Base-by-base conservation (phyloP, 92 coral and sea anemone genomes). In the Heliopora coerulea region DNA sequence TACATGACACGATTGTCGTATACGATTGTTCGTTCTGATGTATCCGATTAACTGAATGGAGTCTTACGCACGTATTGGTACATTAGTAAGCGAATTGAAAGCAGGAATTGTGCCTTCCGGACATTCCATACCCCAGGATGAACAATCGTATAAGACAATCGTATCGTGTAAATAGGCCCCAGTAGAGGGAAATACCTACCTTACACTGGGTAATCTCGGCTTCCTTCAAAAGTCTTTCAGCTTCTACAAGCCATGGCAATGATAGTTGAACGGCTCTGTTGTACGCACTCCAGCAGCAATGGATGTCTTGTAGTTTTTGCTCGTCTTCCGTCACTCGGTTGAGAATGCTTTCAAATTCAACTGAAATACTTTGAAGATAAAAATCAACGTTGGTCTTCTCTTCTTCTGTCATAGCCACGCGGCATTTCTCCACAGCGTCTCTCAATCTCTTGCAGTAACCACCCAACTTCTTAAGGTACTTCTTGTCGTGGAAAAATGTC, bases 401-500 rank as follows among this genome's bases (percentile, higher is more conserved):
- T 10, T 78, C 75, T 63, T 85, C 87, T 18, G 63, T 60, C 20
- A 84, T 83, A 49, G 72, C 69, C n/a, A 46, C 46, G 30, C 83
- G 79, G 75, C 73, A 88, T 25, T 80, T 80, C 11, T 70, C 83
- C 19, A 87, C 89, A 18, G 88, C 78, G 14, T 80, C 80, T 35
- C 68, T 81, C 20, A 93, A 82, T 56, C 80, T 78, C 39, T 86
- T 84, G 48, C 84, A 86, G 74, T 84, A 86, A 41, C 83, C 86
- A 25, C 87, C 85, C 49, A 91, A 85, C 68, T 83, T 89, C 68
- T 84, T 87, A 34, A 90, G 78, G 65, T 83, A 72, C 28, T 81
- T 86, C 70, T 90, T 90, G 62, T 93, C 96, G 42, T 83, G 85
- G 60, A 93, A 93, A 80, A 93, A 90, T 46, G 75, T 66, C 97